phyloP scores from a whole-genome alignment of 1,140 invertebrate genomes.

The Trinorchestia longiramus region DNA sequence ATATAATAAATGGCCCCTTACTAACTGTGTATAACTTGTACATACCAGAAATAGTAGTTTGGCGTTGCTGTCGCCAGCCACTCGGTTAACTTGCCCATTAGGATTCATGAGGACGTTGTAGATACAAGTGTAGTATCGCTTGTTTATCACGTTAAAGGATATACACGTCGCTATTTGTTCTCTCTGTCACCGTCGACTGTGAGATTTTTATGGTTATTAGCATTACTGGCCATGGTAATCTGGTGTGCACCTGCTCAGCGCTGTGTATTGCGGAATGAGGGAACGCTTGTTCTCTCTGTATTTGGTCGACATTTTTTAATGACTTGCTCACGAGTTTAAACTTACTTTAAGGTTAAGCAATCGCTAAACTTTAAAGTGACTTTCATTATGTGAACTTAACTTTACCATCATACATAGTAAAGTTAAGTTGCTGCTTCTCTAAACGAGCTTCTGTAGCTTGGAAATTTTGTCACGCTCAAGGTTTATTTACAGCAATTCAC shows the following conservation, averaged over 20 bases:
- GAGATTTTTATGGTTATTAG: background rate
- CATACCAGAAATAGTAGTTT: background rate
- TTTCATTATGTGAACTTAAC: too few relatives aligned
- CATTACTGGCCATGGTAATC: conserved; percentile 6
- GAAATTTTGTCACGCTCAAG: too few relatives aligned
- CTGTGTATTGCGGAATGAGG: background rate
- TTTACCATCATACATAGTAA: too few relatives aligned
- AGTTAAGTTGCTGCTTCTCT: too few relatives aligned
- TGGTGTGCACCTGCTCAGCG: conserved; percentile 5
- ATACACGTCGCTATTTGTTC: background rate
- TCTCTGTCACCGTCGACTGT: background rate
- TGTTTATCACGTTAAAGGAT: background rate
- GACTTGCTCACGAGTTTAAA: too few relatives aligned
- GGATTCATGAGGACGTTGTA: background rate
- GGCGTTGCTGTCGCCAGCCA: background rate
- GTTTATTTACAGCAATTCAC: too few relatives aligned
- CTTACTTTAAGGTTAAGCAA: too few relatives aligned
- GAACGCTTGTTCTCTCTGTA: background rate
- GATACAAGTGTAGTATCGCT: background rate
- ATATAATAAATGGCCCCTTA: background rate
- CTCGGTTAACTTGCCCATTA: background rate
- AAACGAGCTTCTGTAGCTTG: too few relatives aligned
- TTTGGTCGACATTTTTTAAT: too few relatives aligned
- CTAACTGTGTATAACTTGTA: background rate
- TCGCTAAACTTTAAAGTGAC: too few relatives aligned